These are phyloP conservation scores for Pachydiplax longipennis DNA, from an alignment of 2,888 invertebrate species.

Conservation along the genomic window DNA sequence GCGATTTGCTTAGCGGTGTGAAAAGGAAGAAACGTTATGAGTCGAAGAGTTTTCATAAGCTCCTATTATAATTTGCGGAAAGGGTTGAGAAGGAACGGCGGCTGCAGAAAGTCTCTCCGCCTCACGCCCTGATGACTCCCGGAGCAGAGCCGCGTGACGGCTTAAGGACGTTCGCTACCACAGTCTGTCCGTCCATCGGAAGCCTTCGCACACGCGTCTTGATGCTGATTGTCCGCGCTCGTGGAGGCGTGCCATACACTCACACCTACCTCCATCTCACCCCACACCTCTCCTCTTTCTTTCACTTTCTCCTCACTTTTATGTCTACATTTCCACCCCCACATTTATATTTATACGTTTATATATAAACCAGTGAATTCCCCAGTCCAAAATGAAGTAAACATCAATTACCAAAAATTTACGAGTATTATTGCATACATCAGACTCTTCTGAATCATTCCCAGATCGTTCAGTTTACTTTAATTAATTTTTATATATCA, in stretches of 20 bases:
- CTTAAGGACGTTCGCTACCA: neutral
- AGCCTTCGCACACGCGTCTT: conserved; percentile 9
- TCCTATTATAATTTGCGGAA: neutral
- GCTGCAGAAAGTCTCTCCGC: neutral
- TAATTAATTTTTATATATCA: too few species aligned
- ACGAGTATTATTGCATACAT: too few species aligned
- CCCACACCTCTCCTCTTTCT: neutral
- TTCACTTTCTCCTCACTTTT: too few species aligned
- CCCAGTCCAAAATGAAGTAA: too few species aligned
- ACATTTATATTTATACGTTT: too few species aligned
- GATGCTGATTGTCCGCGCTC: conserved; percentile 1
- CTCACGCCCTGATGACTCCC: neutral
- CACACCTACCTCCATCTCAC: neutral
- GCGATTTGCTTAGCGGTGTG: neutral
- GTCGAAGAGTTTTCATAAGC: neutral
- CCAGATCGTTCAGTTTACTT: too few species aligned
- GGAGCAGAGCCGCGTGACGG: neutral
- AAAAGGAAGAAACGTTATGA: neutral
- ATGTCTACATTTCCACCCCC: neutral
- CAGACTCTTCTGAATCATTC: too few species aligned
- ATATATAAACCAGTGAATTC: too few species aligned
- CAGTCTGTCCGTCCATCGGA: conserved; percentile 17
- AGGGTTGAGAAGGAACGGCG: neutral
- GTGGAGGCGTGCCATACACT: neutral
- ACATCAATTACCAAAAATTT: too few species aligned